Evolutionary conservation across 2,113 vertebrate species (phyloP), one percentile per base, ranked within the genome.

Genomic region (Thalassoma bifasciatum): DNA sequence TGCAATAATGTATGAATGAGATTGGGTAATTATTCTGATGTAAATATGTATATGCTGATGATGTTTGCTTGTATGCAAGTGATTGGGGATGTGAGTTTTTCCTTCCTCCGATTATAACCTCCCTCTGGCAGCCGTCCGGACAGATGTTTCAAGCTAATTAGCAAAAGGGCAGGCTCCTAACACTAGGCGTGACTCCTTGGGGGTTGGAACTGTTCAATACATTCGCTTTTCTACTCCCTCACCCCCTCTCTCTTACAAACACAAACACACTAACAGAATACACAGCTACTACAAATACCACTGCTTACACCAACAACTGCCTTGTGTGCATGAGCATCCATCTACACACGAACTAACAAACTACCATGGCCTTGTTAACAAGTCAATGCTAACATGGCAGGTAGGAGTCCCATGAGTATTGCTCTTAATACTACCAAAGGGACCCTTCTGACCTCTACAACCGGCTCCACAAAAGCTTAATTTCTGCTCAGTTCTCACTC

Each of bases 121-220:
- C 56, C 83, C 73, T 69, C 69, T 66, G 77, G 78, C 77, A 81
- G 76, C 58, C 53, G 42, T 51, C 71, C 78, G 88, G 82, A 77
- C 86, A 90, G 88, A 90, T 91, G 89, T 89, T 87, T 83, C 56
- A 71, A 75, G 64, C 75, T 89, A 88, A 91, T 91, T 91, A 89
- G 84, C 2, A 73, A 88, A 89, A 90, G 84, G 86, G 75, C 84
- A 90, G 75, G 77, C 83, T 84, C 81, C 61, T 83, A 79, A 83
- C 89, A 83, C 63, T 63, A 82, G 79, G 77, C 56, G 61, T 73
- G 75, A 75, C 79, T 86, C 82, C 74, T 83, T 13, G 4, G 79
- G 70, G 86, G 57, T 23, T 75, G 14, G 40, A 83, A 62, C 38
- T 47, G 49, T 83, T 90, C 77, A 66, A 79, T 87, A 74, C 60